A percentile compares a stretch with the other conserved stretches of the same genome.
Evolutionary conservation across 30 jellyfish, hydroid and myxozoan species (phyloP).

Genomic region (Aurelia aurita complex sp. Pacific): DNA sequence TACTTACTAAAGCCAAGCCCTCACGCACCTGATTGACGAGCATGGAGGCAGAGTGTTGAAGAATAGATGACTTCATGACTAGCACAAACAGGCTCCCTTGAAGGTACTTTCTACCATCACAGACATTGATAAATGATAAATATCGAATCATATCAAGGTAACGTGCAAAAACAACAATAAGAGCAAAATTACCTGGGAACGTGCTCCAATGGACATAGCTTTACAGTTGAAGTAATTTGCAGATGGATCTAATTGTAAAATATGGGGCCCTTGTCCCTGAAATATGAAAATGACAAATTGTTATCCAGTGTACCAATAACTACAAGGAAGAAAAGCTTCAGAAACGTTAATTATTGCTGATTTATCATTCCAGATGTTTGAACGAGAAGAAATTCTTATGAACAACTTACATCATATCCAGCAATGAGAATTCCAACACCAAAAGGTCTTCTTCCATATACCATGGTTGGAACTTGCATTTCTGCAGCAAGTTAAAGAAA

Average conservation of each 20-base stretch:
- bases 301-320: neutral
- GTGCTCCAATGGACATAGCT: constrained; percentile 98
- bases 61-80: neutral
- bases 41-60: neutral
- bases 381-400: no score
- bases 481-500: constrained; percentile 66
- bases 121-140: neutral
- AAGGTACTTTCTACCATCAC: neutral
- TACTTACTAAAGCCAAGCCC: neutral
- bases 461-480: constrained; percentile 99
- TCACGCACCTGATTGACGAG: neutral
- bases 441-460: constrained; percentile 98
- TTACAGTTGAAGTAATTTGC: constrained; percentile 97
- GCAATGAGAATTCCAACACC: constrained; percentile 99
- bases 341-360: neutral
- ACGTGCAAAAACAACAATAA: neutral
- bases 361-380: neutral
- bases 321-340: neutral
- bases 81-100: neutral
- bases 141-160: neutral
- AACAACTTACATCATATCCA: constrained; percentile 85
- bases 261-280: constrained; percentile 96
- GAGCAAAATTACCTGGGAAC: constrained; percentile 85
- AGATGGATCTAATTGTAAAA: constrained; percentile 97
- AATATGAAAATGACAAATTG: neutral